Conservation (phyloP, 2,797 vertebrate species). For the Hephaestus fuliginosus region DNA sequence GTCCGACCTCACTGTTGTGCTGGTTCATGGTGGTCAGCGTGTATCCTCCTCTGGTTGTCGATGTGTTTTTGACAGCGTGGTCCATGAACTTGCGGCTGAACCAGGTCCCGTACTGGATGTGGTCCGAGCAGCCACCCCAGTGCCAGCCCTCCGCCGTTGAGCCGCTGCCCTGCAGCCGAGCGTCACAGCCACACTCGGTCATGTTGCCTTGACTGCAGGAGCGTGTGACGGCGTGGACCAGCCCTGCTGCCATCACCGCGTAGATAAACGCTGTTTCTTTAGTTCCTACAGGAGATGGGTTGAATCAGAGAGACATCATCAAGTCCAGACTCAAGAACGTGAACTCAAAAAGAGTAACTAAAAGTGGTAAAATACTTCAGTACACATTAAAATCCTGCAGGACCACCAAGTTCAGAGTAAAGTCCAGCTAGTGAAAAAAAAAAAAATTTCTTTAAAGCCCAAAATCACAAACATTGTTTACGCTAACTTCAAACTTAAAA, state of each 20-base stretch:
- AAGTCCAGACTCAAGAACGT: too few species aligned
- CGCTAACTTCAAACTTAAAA: too few species aligned
- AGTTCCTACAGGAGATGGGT: constrained; percentile 77
- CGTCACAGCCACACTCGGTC: constrained; percentile 95
- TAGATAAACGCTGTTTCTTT: constrained; percentile 96
- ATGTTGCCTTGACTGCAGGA: constrained; percentile 94
- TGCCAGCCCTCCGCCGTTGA: constrained; percentile 91
- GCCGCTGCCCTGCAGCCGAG: constrained; percentile 83
- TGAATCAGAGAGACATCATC: background rate
- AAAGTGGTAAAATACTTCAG: too few species aligned
- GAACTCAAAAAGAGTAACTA: too few species aligned
- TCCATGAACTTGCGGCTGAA: constrained; percentile 96
- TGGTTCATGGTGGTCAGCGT: constrained; percentile 87
- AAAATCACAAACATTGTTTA: too few species aligned
- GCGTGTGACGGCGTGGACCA: constrained; percentile 93
- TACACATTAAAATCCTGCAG: too few species aligned
- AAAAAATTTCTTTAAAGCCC: too few species aligned
- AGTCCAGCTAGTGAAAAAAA: too few species aligned
- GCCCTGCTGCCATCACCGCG: constrained; percentile 91
- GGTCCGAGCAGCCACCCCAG: constrained; percentile 97
- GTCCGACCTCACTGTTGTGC: constrained; percentile 95
- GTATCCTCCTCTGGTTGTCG: constrained; percentile 69
- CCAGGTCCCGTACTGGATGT: constrained; percentile 92
- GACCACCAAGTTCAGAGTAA: too few species aligned
- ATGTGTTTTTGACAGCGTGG: constrained; percentile 76